Evolutionary conservation across 30 jellyfish, hydroid and myxozoan species (phyloP), one percentile per base, ranked within the genome.

Genomic region (Aurelia sp.): DNA sequence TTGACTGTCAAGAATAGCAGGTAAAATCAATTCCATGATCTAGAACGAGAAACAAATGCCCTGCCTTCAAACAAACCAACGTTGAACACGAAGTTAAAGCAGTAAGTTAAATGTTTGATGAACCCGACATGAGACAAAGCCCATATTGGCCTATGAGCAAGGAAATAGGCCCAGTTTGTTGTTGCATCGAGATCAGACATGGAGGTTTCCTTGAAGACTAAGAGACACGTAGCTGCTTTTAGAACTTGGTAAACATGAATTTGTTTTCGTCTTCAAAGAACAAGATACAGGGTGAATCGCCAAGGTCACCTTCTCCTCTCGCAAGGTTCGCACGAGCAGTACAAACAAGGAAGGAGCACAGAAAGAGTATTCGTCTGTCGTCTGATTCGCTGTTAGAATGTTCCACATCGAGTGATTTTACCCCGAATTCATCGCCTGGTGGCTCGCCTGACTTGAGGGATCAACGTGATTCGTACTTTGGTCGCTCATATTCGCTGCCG

Each of bases 321-420:
- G 89, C 89, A 62, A 65, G 79, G 12, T 17, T 78, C 18, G 64
- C 79, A 11, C 79, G 76, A 16, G 89, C 78, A 11, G 79, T 73
- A 16, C 79, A 78, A 78, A 78, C 89, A 44, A 78, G 89, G 89
- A 78, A 78, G 80, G 51, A 78, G 72, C 60, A 21, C 59, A 40
- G 71, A 23, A 74, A 78, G 12, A 61, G 87, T 18, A 22, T 76
- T 76, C 87, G 89, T 11, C 73, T 55, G 51, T 78, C 89, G 1
- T 78, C 89, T 11, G 79, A 65, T 63, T 78, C 89, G 11, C 22
- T 65, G 50, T 63, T 78, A 15, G 74, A 65, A 31, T 74, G 66
- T 55, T 61, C 50, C 20, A 13, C 50, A 11, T 31, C 30, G 23
- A 53, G 41, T 15, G 71, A 73, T 62, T 78, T 58, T 15, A 59